A percentile compares a stretch with the other conserved stretches of the same genome.
Conservation (phyloP, 2,797 vertebrate species). For the Chelon labrosus region DNA sequence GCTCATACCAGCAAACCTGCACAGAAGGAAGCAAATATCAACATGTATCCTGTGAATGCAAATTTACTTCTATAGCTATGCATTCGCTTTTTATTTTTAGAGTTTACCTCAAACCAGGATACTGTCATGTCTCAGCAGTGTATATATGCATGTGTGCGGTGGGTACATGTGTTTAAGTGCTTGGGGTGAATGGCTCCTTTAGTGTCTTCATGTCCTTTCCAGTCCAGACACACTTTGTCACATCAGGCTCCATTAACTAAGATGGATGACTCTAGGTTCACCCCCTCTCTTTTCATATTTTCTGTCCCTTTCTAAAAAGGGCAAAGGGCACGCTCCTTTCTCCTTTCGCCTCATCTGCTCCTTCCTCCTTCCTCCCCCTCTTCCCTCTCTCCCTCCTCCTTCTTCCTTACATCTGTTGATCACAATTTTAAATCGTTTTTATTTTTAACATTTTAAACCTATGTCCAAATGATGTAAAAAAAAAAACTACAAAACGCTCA, state of each 20-base stretch:
- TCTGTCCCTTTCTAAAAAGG: slow-evolving; percentile 20
- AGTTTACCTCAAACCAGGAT: too few relatives aligned
- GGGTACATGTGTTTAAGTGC: slow-evolving; percentile 11
- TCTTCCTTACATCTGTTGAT: background rate
- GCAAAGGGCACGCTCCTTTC: slow-evolving; percentile 34
- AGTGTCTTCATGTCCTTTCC: slow-evolving; percentile 26
- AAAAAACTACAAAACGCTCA: background rate
- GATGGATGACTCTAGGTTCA: slow-evolving; percentile 35
- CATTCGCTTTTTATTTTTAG: too few relatives aligned
- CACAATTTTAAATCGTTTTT: background rate
- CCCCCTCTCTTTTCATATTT: slow-evolving; percentile 7
- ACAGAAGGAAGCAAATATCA: background rate
- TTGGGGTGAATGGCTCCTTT: background rate
- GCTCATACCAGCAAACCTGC: background rate
- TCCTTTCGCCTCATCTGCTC: slow-evolving; percentile 9
- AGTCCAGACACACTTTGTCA: slow-evolving; percentile 52
- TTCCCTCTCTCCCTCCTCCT: too few relatives aligned
- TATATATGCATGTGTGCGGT: slow-evolving; percentile 7
- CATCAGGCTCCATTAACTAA: slow-evolving; percentile 51
- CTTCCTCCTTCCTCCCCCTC: background rate
- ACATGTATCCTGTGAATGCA: background rate
- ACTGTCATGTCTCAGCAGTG: background rate
- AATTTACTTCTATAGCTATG: background rate
- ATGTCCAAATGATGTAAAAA: background rate
- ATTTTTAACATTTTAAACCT: background rate